These are phyloP conservation scores for Plusia festucae DNA, from an alignment of 2,888 invertebrate genomes.

Conservation along the genomic window DNA sequence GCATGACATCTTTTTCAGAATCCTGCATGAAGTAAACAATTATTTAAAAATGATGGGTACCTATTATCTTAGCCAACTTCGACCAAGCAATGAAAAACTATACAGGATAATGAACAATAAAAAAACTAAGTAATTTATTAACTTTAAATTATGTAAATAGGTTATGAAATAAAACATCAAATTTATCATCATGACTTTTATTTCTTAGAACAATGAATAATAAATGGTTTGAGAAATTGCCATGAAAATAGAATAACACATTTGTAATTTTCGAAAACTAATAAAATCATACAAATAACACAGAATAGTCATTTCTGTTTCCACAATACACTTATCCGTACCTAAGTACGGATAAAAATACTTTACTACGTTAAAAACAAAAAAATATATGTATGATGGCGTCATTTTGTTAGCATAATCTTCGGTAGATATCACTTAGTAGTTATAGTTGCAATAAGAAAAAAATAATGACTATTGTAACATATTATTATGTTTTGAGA, in stretches of 20 bases:
- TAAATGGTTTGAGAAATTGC: background rate
- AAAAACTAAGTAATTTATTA: background rate
- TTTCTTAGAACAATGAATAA: slow-evolving; percentile 7
- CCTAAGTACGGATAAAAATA: background rate
- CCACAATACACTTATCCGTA: background rate
- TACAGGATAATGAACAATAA: background rate
- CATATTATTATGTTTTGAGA: slow-evolving; percentile 27
- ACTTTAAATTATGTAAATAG: background rate
- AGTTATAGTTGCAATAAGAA: slow-evolving; percentile 15
- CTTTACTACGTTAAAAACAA: background rate
- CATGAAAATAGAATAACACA: background rate
- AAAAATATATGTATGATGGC: background rate
- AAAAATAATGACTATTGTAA: slow-evolving; percentile 9
- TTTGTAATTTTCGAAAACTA: background rate
- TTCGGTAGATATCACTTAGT: background rate
- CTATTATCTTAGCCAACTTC: no score
- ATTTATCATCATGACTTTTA: slow-evolving; percentile 12
- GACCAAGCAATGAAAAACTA: background rate
- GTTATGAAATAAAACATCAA: background rate
- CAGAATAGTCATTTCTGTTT: background rate
- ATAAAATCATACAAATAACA: background rate
- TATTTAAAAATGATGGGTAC: no score
- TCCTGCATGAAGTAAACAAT: slow-evolving; percentile 63
- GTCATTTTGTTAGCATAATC: slow-evolving; percentile 1
- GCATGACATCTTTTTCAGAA: slow-evolving; percentile 62